Percentiles rank a stretch among this genome's conserved stretches.
These are phyloP conservation scores for Excalfactoria chinensis DNA, from an alignment of 2,113 vertebrate species.

Conservation along the genomic window DNA sequence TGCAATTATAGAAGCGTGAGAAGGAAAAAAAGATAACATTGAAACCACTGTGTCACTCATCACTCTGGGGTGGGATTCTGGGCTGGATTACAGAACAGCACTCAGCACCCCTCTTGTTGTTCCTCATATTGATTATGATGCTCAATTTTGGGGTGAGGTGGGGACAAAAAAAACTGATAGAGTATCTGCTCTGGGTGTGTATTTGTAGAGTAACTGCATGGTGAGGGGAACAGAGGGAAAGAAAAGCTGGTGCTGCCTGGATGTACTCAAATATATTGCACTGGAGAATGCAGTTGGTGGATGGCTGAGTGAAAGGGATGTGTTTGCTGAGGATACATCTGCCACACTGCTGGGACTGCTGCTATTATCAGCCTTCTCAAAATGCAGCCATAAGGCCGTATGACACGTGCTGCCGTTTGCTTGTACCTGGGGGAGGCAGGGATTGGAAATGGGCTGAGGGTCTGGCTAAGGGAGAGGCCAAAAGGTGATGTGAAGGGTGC, in stretches of 20 bases:
- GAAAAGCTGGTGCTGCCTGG: not conserved
- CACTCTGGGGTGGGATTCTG: not conserved
- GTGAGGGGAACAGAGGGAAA: not conserved
- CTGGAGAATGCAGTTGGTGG: not conserved
- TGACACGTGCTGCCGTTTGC: not conserved
- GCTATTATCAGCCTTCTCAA: not conserved
- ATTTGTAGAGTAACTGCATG: not conserved
- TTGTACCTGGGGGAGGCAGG: not conserved
- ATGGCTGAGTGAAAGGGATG: not conserved
- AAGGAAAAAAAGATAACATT: not conserved
- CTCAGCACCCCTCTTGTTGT: not conserved
- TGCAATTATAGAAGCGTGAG: not conserved
- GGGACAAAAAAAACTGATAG: not conserved
- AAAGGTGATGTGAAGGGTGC: not conserved
- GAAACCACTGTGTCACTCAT: not conserved
- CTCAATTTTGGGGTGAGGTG: fast-evolving
- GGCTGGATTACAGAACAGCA: not conserved
- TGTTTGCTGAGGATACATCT: not conserved
- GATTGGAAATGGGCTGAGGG: not conserved
- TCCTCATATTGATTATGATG: not conserved
- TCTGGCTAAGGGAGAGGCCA: not conserved
- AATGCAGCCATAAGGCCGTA: not conserved
- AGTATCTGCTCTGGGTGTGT: fast-evolving
- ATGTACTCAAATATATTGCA: not conserved
- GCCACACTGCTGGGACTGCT: not conserved